Evolutionary conservation across 92 coral and sea anemone genomes (phyloP), one percentile per base, ranked within the genome.

Genomic region (Anthopleura xanthogrammica): DNA sequence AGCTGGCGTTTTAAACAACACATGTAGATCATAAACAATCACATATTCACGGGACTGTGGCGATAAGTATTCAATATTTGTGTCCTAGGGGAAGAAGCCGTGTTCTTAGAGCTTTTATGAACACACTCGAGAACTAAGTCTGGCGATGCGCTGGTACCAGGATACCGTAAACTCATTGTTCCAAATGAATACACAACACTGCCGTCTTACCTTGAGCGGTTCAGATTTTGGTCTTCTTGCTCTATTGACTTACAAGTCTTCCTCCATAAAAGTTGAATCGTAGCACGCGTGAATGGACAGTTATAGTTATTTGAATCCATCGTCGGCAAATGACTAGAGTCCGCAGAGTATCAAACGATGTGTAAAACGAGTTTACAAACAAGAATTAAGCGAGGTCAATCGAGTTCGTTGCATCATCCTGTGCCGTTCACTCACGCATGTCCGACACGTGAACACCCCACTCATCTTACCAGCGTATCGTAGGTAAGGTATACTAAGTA

Each of bases 341-440:
- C 70, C 5, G 70, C 36, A 8, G 36, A n/a, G 36, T 62, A n/a
- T 20, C 29, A 2, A 22, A 7, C 29, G 29, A 20, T 9, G 11
- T 62, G 70, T 20, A 62, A 62, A 62, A 23, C 70, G 29, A 20
- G 23, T 62, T 62, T 62, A 62, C 29, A 62, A 62, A 62, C 70
- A 62, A 62, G 70, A 23, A 62, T 20, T 4, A 20, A 62, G 29
- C 70, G 70, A 62, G 70, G 70, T 62, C 70, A 62, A 20, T 20
- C 29, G 12, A 20, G 70, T 62, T 3, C 70, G 70, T 62, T 62
- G 70, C 70, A 62, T 62, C 70, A 62, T 62, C n/a, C 36, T 23
- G 70, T 62, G 29, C 70, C 70, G 19, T 62, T 62, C 70, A 62
- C 70, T 62, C 24, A 62, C 70, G 70, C 70, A 62, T 62, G 70